A percentile compares a stretch with the other conserved stretches of the same genome.
Evolutionary conservation across 2,113 vertebrate genomes (phyloP).

Genomic region (Chaenocephalus aceratus): DNA sequence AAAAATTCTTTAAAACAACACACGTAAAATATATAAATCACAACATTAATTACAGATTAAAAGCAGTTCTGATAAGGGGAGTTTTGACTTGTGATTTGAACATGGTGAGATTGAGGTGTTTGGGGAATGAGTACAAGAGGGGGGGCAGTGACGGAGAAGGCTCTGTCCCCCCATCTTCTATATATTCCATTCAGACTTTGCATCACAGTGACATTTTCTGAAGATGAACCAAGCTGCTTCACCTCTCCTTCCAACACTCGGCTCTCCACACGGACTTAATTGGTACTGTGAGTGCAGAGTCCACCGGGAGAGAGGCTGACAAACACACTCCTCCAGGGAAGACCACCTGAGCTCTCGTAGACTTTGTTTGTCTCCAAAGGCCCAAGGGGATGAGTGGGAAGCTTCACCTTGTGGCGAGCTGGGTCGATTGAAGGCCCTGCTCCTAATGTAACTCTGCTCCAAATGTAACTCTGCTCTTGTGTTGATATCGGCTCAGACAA

Average conservation of each 20-base stretch:
- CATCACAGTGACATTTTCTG: background rate
- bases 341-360: slow-evolving; percentile 62
- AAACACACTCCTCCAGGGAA: slow-evolving; percentile 65
- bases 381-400: slow-evolving; percentile 36
- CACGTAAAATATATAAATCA: too few species aligned
- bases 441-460: slow-evolving; percentile 24
- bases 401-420: slow-evolving; percentile 21
- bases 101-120: too few species aligned
- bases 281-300: slow-evolving; percentile 45
- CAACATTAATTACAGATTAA: too few species aligned
- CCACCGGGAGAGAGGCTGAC: slow-evolving; percentile 59
- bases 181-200: background rate
- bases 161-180: background rate
- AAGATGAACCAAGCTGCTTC: background rate
- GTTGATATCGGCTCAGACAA: slow-evolving; percentile 9
- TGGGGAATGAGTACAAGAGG: too few species aligned
- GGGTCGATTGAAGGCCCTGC: slow-evolving; percentile 21
- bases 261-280: slow-evolving; percentile 57
- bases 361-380: slow-evolving; percentile 72
- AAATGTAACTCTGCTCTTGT: slow-evolving; percentile 2
- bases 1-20: too few species aligned
- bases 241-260: background rate
- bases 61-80: too few species aligned
- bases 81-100: too few species aligned
- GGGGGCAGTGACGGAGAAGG: too few species aligned